Evolutionary conservation across 2,797 vertebrate genomes (phyloP).

Genomic region (Sus cebifrons): DNA sequence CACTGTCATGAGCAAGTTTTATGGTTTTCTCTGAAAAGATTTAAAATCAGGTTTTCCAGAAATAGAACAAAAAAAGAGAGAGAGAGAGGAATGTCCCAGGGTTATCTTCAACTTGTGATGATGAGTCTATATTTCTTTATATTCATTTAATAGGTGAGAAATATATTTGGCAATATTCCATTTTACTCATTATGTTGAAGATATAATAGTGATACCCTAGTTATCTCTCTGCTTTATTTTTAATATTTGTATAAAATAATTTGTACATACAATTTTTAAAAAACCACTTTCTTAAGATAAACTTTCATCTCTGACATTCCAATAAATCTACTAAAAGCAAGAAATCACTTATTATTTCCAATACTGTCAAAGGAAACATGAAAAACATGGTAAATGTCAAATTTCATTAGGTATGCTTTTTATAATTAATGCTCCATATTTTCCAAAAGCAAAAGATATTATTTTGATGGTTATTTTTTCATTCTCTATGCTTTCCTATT

Average conservation of each 20-base stretch:
- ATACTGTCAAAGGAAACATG: too few relatives aligned
- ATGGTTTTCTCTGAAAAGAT: not conserved
- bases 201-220: not conserved
- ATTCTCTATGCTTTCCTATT: too few relatives aligned
- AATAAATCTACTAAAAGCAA: not conserved
- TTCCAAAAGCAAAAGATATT: too few relatives aligned
- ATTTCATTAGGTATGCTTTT: too few relatives aligned
- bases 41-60: constrained; percentile 5
- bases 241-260: not conserved
- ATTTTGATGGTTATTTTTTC: too few relatives aligned
- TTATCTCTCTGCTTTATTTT: not conserved
- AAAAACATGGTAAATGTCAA: too few relatives aligned
- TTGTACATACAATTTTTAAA: not conserved
- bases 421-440: too few relatives aligned
- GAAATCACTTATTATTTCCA: not conserved
- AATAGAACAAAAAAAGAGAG: not conserved
- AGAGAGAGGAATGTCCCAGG: not conserved
- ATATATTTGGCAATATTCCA: not conserved
- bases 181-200: not conserved
- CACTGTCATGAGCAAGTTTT: not conserved
- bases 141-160: not conserved
- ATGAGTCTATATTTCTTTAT: not conserved
- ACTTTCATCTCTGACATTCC: constrained; percentile 14
- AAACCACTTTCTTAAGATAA: not conserved
- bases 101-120: not conserved